Evolutionary conservation across 37 sponge, comb jelly and placozoan genomes (phyloP), one percentile per base, ranked within the genome.

Genomic region (Cliona cf. orientalis): DNA sequence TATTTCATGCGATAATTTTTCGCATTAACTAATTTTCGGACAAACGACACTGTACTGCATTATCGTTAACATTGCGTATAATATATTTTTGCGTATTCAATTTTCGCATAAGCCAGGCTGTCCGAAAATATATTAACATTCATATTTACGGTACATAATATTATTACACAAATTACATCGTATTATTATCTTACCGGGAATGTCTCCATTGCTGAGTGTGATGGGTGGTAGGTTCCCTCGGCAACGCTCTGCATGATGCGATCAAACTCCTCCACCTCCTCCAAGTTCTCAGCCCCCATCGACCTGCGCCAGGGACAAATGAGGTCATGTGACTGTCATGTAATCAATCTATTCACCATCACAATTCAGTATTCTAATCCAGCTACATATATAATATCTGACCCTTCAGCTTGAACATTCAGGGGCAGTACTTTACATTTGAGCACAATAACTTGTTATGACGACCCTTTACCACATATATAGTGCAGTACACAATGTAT

Each of bases 181-280:
- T n/a, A n/a, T n/a, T n/a, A n/a, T n/a, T n/a, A 25, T 55, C 79
- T 79, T 25, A 79, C 79, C 23, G 79, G 79, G 36, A 79, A 66
- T 19, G 79, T 53, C 34, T 79, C 79, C 76, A 75, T 75, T 22
- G 34, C 60, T 9, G 73, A 28, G 29, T 66, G 28, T 29, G 63
- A 44, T 34, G 67, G 55, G 42, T 42, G 65, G 33, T 79, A 53
- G 34, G 28, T 66, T 23, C 56, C 67, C 3, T 66, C 67, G 29
- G 79, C 28, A 5, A 78, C 55, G 32, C 66, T 78, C 46, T 78
- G 66, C 45, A 78, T 78, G 19, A 65, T 49, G 43, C 78, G 78
- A 41, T 78, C 78, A 65, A 78, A 78, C 34, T 65, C 49, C 22
- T 65, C 66, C 34, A 49, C 78, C 49, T 78, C 78, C 3, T 35